These are phyloP conservation scores for Probosciger aterrimus DNA, from an alignment of 2,113 vertebrate species.

Conservation along the genomic window DNA sequence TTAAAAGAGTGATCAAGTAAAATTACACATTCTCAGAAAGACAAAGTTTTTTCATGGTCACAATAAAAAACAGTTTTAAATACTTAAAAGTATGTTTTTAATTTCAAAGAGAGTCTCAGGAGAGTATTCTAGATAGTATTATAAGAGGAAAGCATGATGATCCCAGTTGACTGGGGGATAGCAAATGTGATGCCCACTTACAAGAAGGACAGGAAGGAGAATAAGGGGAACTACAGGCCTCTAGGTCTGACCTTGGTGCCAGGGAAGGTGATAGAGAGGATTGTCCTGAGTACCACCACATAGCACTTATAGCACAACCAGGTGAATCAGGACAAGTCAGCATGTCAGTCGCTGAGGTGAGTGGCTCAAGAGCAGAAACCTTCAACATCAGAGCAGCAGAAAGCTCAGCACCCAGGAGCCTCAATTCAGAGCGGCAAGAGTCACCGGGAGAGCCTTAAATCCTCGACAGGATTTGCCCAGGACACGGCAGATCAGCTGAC, in stretches of 20 bases:
- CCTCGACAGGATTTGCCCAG: no score
- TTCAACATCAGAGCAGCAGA: no score
- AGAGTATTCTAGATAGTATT: not conserved
- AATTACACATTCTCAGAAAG: not conserved
- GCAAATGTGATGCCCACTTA: not conserved
- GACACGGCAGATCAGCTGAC: no score
- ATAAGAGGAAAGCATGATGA: not conserved
- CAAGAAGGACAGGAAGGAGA: not conserved
- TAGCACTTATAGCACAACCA: not conserved
- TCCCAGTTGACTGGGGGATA: not conserved
- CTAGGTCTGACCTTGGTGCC: not conserved
- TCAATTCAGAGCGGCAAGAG: no score
- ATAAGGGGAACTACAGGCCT: not conserved
- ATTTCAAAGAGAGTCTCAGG: not conserved
- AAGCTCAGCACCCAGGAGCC: no score
- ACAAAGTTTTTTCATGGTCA: not conserved
- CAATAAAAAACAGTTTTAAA: not conserved
- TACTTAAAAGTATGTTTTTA: not conserved
- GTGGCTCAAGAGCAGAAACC: no score
- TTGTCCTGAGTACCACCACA: not conserved
- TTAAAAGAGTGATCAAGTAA: not conserved
- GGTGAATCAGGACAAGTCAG: not conserved
- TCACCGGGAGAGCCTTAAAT: no score
- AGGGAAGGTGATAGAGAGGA: not conserved
- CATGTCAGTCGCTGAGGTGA: not conserved